Evolutionary conservation across 2,113 vertebrate species (phyloP), one percentile per base, ranked within the genome.

Genomic region (Glaucidium brasilianum): DNA sequence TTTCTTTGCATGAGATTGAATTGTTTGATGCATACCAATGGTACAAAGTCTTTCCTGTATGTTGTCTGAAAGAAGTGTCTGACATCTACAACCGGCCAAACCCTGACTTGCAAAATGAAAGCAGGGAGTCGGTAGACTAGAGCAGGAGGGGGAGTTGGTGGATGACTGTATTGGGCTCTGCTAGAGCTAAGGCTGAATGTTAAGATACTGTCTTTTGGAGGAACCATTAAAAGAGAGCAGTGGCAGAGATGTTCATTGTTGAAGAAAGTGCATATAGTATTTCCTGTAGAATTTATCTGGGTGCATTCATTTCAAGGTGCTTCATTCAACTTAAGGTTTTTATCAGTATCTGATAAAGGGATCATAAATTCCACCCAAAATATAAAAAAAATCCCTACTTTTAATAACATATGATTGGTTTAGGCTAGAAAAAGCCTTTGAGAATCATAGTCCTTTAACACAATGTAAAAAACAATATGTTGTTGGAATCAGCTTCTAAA

Each of bases 351-450:
- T 94, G 32, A 34, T 85, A 75, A 96, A 76, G 53, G 27, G 30
- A 87, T 96, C 52, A n/a, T 77, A 85, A 95, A 67, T 84, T 92
- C 52, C 69, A 91, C 62, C 23, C 34, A 80, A 81, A 81, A 88
- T 73, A 63, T 14, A 75, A 93, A 85, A 21, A 47, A 92, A 88
- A 45, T 49, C 37, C 12, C 29, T 26, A 15, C 34, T 79, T 49
- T 62, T 82, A 86, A 64, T 78, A 96, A 62, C 34, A 43, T 56
- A 73, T 79, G 21, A 55, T 91, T 82, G 58, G 35, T 74, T 85
- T 71, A 67, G 34, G 19, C 58, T 81, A n/a, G 52, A 67, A 89
- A 85, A 92, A 83, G 26, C 43, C 35, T 74, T 84, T 90, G 62
- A 93, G 96, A 85, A 88, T 75, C 60, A 5, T 30, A 67, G 47